phyloP scores from a whole-genome alignment of 2,888 invertebrate species.

The Neria commutata region DNA sequence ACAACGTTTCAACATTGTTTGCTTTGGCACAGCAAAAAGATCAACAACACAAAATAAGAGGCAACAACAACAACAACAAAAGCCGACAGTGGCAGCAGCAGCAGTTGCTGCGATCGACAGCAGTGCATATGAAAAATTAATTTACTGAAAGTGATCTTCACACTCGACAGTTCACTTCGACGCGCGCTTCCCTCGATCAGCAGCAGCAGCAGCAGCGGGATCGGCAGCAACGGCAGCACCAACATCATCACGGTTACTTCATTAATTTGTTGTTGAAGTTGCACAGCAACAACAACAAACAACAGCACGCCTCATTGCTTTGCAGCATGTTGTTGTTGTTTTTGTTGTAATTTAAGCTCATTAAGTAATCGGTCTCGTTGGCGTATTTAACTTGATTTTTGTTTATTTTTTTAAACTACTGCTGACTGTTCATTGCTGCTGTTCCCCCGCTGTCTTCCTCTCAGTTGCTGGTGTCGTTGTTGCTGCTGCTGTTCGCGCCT shows the following conservation, averaged over 20 bases:
- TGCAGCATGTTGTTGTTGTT: constrained; percentile 8
- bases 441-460: neutral
- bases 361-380: constrained; percentile 44
- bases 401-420: neutral
- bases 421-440: neutral
- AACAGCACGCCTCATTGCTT: too few species aligned
- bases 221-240: too few species aligned
- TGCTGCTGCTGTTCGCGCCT: neutral
- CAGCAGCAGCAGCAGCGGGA: too few species aligned
- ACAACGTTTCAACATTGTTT: constrained; percentile 36
- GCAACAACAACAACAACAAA: neutral
- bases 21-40: neutral
- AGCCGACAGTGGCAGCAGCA: neutral
- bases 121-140: constrained; percentile 48
- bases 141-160: constrained; percentile 37
- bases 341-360: constrained; percentile 42
- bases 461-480: neutral
- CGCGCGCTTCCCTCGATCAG: too few species aligned
- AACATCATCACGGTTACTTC: constrained; percentile 49
- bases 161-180: neutral
- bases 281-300: neutral
- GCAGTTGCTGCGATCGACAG: constrained; percentile 13
- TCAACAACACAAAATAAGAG: neutral
- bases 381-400: neutral
- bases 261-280: constrained; percentile 38